Evolutionary conservation across 2,797 vertebrate species (phyloP), one percentile per base, ranked within the genome.

Genomic region (Discoglossus pictus): DNA sequence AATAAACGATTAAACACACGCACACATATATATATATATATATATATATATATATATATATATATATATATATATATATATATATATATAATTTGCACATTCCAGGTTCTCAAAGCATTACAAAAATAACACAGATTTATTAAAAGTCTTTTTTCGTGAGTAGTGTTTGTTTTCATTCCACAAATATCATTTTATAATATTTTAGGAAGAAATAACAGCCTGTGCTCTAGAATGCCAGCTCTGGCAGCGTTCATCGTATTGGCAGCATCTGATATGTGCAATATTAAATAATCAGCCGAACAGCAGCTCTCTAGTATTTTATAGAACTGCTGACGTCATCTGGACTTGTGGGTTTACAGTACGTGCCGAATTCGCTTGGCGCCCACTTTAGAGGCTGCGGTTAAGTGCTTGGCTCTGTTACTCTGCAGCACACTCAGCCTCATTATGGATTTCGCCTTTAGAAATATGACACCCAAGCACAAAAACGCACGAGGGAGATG

Each of bases 381-480:
- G 8, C 38, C n/a, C 50, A 54, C 17, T 35, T 7, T 13, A 36
- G n/a, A 59, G 17, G n/a, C 55, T 11, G 24, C 35, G 15, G 15
- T 42, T 12, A 53, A 35, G 18, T 50, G 21, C n/a, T 25, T 25
- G 10, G 11, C 18, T 40, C 46, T 44, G 52, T 18, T 53, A 53
- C 40, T 63, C 34, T 20, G 35, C 20, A 56, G 9, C 16, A 48
- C 15, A 17, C 31, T 24, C 34, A 39, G 42, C 31, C 6, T 5
- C 12, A 18, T 24, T 35, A 60, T 39, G 31, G 31, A 47, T 61
- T 69, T 44, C 15, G 34, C 38, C 31, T 6, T 18, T 20, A 47
- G 56, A 69, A 61, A 47, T 54, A 39, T 44, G 66, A 69, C 50
- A 46, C 65, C 27, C 23, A 16, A 55, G 48, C 12, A 38, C 44